Conservation (phyloP, 2,888 invertebrate genomes). For the Lasioglossum villosulum region DNA sequence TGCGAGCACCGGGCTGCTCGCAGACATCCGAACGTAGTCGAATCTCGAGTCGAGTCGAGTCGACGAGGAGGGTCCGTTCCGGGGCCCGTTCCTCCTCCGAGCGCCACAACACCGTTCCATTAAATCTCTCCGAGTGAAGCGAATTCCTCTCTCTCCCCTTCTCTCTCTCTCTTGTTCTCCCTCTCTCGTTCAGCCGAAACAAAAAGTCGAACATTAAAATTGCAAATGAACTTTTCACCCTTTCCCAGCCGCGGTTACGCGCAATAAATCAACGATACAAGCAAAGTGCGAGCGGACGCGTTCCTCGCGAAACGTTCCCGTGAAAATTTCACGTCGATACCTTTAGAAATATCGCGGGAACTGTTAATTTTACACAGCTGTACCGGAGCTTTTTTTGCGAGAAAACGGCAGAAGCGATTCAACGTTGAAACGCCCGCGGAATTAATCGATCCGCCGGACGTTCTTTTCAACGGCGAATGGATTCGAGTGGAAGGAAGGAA, state of each 20-base stretch:
- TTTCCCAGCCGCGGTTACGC: constrained; percentile 43
- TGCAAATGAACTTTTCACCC: constrained; percentile 66
- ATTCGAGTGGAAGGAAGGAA: constrained; percentile 37
- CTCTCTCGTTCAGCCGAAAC: constrained; percentile 37
- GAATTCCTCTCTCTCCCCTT: background rate
- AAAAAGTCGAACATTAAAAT: constrained; percentile 65
- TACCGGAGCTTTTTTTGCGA: constrained; percentile 14
- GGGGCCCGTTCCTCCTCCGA: constrained; percentile 24
- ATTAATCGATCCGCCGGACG: constrained; percentile 61
- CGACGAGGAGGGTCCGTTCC: background rate
- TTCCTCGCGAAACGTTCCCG: constrained; percentile 41
- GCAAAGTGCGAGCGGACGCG: constrained; percentile 25
- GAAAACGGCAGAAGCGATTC: constrained; percentile 36
- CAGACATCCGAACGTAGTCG: background rate
- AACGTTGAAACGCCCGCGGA: constrained; percentile 60
- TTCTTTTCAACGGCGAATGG: constrained; percentile 48
- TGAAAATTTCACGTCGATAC: constrained; percentile 50
- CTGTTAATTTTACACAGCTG: constrained; percentile 45
- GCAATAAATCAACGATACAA: constrained; percentile 37
- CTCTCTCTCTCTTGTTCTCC: background rate
- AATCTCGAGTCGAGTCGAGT: background rate
- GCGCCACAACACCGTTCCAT: constrained; percentile 63
- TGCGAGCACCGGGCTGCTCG: constrained; percentile 29
- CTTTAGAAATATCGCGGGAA: constrained; percentile 59
- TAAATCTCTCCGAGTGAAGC: constrained; percentile 43